Base-by-base conservation (phyloP, 2,797 vertebrate species). In the Acipenser transmontanus region DNA sequence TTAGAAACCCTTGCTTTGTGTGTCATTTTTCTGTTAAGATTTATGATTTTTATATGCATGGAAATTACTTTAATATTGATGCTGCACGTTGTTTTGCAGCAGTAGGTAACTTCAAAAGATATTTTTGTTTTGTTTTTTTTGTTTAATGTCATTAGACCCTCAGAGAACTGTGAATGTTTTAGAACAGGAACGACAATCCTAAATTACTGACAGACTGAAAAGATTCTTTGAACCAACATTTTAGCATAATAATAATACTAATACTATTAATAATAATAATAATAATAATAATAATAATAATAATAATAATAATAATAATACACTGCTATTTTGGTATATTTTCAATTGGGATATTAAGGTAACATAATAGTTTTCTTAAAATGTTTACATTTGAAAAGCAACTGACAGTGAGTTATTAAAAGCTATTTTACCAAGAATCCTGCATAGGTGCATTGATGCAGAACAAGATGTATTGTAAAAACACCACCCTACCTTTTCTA, bases 1-100 rank as follows among this genome's bases (percentile, higher is more conserved):
- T 87, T 81, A 75, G 74, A 81, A 87, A 82, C 81, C 85, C 74
- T 72, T 77, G 78, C 83, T 82, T 82, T 76, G 73, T 78, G 75
- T 74, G 66, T 80, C 34, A 34, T 34, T 34, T 77, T 87, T 77
- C 67, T 70, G 78, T 76, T 72, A 73, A 78, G 75, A 88, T 57
- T 7, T 57, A n/a, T 61, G 65, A 54, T 82, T 78, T 83, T 66
- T 86, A 77, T 68, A 61, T 20, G 60, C 60, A 75, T 80, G 76
- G 71, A 82, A 82, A 73, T 71, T 50, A 49, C 66, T 85, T 77
- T 59, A 84, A 75, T 78, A 76, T 77, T 69, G 66, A 66, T 69
- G 64, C 61, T 69, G 79, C 83, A 66, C 71, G 59, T 70, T 66
- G 52, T 76, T 77, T 75, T 63, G 60, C 66, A 66, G 49, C 61